Percentiles rank a stretch among this genome's conserved stretches.
Evolutionary conservation across 2,113 vertebrate species (phyloP).

Genomic region (pig (Sus scrofa)): T2T-Sscrofa CM000820.6:91473001-91473500

Average conservation of each 20-base stretch:
- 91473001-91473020: background rate
- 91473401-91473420: slow-evolving; percentile 59
- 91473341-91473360: slow-evolving; percentile 37
- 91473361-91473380: background rate
- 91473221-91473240: slow-evolving; percentile 3
- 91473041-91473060: background rate
- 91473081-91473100: background rate
- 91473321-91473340: slow-evolving; percentile 51
- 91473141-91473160: background rate
- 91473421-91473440: background rate
- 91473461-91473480: slow-evolving; percentile 15
- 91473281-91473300: background rate
- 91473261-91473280: slow-evolving; percentile 9
- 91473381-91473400: slow-evolving; percentile 12
- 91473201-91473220: background rate
- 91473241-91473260: slow-evolving; percentile 8
- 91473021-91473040: background rate
- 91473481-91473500: slow-evolving; percentile 46
- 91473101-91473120: background rate
- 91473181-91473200: background rate
- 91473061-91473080: background rate
- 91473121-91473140: slow-evolving; percentile 6
- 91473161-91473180: slow-evolving; percentile 11
- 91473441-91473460: background rate
- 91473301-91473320: slow-evolving; percentile 51